These are phyloP conservation scores for Dicaeum eximium DNA, from an alignment of 2,113 vertebrate genomes.

Conservation along the genomic window DNA sequence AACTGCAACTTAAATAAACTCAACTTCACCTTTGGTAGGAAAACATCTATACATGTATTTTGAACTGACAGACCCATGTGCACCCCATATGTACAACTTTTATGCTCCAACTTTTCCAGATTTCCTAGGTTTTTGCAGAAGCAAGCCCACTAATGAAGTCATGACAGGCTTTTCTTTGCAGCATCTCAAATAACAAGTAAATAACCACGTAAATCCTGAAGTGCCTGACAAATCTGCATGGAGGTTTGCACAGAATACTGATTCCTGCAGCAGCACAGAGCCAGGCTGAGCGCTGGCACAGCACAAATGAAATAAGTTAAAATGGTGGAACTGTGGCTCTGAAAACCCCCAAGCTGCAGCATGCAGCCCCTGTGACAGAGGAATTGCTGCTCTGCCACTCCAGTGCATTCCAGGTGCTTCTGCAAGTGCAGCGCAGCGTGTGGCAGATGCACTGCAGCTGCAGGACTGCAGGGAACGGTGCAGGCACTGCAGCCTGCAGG, in stretches of 20 bases:
- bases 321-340: accelerated
- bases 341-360: neutral
- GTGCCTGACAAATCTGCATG: neutral
- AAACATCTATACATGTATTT: neutral
- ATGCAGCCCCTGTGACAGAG: accelerated
- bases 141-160: neutral
- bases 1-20: neutral
- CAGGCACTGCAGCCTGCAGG: neutral
- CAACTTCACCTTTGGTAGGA: neutral
- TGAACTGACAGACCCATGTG: neutral
- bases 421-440: neutral
- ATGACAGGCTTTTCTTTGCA: neutral
- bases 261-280: neutral
- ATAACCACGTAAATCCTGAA: neutral
- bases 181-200: neutral
- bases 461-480: neutral
- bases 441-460: neutral
- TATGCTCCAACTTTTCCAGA: neutral
- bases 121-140: neutral
- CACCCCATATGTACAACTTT: neutral
- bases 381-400: neutral
- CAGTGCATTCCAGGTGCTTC: accelerated
- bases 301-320: neutral
- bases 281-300: neutral
- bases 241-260: neutral